Evolutionary conservation across 2,888 invertebrate genomes (phyloP).

Genomic region (Lamellibrachia satsuma): DNA sequence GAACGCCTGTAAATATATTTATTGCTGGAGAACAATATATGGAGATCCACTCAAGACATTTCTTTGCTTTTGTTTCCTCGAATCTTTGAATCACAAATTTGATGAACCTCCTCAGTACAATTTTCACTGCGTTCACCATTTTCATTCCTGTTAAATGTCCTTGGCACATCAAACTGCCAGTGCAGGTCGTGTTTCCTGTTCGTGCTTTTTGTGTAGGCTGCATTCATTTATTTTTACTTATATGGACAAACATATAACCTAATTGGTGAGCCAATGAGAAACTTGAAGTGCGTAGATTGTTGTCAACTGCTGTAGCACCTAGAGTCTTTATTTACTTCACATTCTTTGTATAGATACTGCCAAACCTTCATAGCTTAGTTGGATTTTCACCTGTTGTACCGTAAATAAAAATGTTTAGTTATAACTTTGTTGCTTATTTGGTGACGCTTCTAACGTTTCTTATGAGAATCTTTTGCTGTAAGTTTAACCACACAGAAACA

Average conservation of each 20-base stretch:
- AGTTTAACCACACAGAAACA: neutral
- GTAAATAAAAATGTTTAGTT: neutral
- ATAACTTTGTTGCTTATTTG: neutral
- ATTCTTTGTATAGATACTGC: neutral
- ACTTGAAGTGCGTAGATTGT: neutral
- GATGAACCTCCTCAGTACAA: neutral
- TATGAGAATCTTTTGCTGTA: no score
- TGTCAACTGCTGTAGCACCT: neutral
- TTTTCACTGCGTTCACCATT: neutral
- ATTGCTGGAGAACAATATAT: neutral
- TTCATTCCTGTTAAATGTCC: neutral
- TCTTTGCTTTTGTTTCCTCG: neutral
- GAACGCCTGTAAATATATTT: neutral
- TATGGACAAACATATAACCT: neutral
- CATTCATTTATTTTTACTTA: neutral
- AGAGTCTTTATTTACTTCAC: neutral
- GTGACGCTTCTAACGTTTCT: neutral
- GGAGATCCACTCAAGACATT: neutral
- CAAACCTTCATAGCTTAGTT: neutral
- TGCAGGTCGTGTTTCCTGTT: neutral
- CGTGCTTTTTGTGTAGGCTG: neutral
- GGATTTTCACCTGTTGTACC: neutral
- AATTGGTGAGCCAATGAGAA: neutral
- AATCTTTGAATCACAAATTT: neutral
- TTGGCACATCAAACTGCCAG: neutral